Evolutionary conservation across 2,888 invertebrate genomes (phyloP).

Genomic region (Cephus pygmeus): DNA sequence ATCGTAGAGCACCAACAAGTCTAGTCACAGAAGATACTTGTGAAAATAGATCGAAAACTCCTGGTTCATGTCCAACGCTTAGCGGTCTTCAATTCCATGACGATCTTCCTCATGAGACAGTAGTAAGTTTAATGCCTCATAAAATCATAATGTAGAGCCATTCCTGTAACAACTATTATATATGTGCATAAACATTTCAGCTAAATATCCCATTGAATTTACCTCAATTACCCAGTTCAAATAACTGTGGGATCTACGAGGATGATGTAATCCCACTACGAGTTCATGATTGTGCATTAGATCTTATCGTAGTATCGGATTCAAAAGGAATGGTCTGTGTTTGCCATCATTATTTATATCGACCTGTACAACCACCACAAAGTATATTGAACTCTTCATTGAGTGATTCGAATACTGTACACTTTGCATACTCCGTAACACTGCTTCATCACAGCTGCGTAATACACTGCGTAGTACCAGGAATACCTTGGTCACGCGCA

Average conservation of each 20-base stretch:
- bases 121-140: constrained; percentile 70
- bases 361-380: constrained; percentile 71
- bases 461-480: constrained; percentile 84
- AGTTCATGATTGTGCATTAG: constrained; percentile 84
- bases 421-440: constrained; percentile 88
- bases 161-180: background rate
- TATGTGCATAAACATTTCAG: constrained; percentile 66
- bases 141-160: background rate
- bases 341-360: constrained; percentile 87
- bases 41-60: constrained; percentile 68
- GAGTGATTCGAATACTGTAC: constrained; percentile 73
- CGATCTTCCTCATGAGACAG: constrained; percentile 87
- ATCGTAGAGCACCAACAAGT: constrained; percentile 77
- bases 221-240: constrained; percentile 74
- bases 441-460: constrained; percentile 86
- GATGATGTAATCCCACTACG: constrained; percentile 84
- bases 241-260: constrained; percentile 78
- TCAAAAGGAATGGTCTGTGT: constrained; percentile 79
- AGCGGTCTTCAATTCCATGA: constrained; percentile 90
- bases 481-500: constrained; percentile 82
- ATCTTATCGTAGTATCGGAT: constrained; percentile 82
- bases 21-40: constrained; percentile 75
- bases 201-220: constrained; percentile 86
- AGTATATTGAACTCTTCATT: constrained; percentile 59
- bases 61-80: constrained; percentile 73